Evolutionary conservation across 2,888 invertebrate genomes (phyloP).

Genomic region (Eumerus sabulonum): DNA sequence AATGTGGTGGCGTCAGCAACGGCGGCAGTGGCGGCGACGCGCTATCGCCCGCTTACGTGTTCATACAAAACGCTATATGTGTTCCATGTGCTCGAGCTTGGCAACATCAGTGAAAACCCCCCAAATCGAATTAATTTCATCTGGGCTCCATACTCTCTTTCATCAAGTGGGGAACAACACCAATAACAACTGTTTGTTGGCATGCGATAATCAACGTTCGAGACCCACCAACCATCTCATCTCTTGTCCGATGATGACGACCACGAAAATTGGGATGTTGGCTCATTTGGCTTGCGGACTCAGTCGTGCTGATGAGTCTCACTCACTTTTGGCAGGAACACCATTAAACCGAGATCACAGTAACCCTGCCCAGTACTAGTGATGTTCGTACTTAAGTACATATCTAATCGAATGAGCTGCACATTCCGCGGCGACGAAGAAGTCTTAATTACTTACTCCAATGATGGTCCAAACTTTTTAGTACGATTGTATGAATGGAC

Average conservation of each 20-base stretch:
- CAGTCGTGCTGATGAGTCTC: conserved; percentile 19
- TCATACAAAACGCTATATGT: conserved; percentile 68
- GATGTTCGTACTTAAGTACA: too few species aligned
- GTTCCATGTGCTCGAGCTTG: conserved; percentile 49
- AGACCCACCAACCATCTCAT: conserved; percentile 56
- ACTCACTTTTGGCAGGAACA: conserved; percentile 49
- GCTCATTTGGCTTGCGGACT: conserved; percentile 41
- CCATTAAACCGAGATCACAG: conserved; percentile 24
- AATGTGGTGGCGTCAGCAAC: conserved; percentile 27
- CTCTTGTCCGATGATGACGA: not conserved
- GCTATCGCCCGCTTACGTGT: conserved; percentile 50
- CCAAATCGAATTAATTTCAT: conserved; percentile 69
- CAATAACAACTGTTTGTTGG: conserved; percentile 55
- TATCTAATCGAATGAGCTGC: conserved; percentile 3
- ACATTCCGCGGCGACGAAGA: conserved; percentile 10
- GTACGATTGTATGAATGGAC: not conserved
- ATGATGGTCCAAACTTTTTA: conserved; percentile 1
- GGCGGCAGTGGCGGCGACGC: conserved; percentile 37
- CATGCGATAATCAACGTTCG: conserved; percentile 64
- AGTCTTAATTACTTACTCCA: conserved; percentile 64
- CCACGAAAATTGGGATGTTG: conserved; percentile 60
- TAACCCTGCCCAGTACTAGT: too few species aligned
- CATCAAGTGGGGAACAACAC: conserved; percentile 13
- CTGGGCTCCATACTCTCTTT: conserved; percentile 32
- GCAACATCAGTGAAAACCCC: conserved; percentile 46